These are phyloP conservation scores for Acrobasis suavella DNA, from an alignment of 2,888 invertebrate genomes.

Conservation along the genomic window DNA sequence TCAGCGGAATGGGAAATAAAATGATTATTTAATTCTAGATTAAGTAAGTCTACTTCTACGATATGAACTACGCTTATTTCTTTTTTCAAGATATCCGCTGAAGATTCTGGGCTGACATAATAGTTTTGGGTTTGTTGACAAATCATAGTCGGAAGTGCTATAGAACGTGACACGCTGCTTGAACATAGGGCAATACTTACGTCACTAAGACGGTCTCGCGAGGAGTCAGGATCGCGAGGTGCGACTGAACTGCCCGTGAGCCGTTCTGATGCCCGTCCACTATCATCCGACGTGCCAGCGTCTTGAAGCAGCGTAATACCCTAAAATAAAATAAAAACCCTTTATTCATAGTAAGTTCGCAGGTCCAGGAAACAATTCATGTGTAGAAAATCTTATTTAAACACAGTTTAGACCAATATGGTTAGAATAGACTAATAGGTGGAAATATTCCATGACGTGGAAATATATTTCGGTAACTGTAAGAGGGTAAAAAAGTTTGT, in stretches of 20 bases:
- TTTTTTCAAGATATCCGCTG: slow-evolving; percentile 10
- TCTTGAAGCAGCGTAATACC: slow-evolving; percentile 88
- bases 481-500: too few relatives aligned
- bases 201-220: slow-evolving; percentile 92
- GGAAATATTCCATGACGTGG: too few relatives aligned
- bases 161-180: slow-evolving; percentile 22
- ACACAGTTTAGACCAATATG: too few relatives aligned
- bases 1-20: slow-evolving; percentile 3
- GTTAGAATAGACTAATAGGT: too few relatives aligned
- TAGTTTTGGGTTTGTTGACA: not conserved
- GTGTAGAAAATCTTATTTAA: too few relatives aligned
- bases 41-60: not conserved
- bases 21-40: not conserved
- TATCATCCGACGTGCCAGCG: slow-evolving; percentile 93
- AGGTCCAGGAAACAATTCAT: not conserved
- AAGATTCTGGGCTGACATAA: slow-evolving; percentile 17
- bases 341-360: slow-evolving; percentile 39
- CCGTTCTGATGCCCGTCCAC: slow-evolving; percentile 91
- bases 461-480: too few relatives aligned
- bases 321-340: slow-evolving; percentile 75
- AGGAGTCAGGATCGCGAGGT: slow-evolving; percentile 90
- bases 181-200: slow-evolving; percentile 80
- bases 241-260: slow-evolving; percentile 89
- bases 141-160: slow-evolving; percentile 17
- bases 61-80: not conserved